Percentiles rank a stretch among this genome's conserved stretches.
These are phyloP conservation scores for Steinernema hermaphroditum DNA, from an alignment of 2,888 invertebrate species.

Conservation along the genomic window DNA sequence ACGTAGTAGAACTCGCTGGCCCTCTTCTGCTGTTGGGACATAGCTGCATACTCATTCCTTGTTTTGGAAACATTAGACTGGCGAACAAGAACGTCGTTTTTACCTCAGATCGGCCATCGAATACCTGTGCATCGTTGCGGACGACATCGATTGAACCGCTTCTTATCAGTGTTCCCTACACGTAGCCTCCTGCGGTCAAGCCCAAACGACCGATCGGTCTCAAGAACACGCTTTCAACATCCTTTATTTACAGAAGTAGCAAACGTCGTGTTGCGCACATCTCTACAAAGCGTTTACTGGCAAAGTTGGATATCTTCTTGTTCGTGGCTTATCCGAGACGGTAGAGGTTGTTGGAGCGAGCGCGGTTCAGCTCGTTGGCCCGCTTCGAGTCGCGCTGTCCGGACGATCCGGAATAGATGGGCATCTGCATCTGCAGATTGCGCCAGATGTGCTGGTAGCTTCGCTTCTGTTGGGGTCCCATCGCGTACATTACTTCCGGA, in stretches of 20 bases:
- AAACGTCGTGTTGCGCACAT: neutral
- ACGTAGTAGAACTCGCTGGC: conserved; percentile 23
- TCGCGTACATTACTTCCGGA: conserved; percentile 20
- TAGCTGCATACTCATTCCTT: conserved; percentile 22
- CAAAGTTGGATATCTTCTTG: neutral
- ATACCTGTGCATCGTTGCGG: neutral
- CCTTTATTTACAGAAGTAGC: conserved; percentile 20
- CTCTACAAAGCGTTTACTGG: neutral
- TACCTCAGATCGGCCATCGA: conserved; percentile 23
- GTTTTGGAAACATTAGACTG: neutral
- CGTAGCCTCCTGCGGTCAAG: neutral
- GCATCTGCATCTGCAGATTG: conserved; percentile 49
- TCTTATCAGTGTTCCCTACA: neutral
- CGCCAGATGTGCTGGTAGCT: conserved; percentile 55
- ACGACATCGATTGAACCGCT: neutral
- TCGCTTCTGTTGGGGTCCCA: conserved; percentile 43
- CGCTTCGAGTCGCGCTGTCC: conserved; percentile 40
- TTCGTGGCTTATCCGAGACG: conserved; percentile 45
- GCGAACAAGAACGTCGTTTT: no score
- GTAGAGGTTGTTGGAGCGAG: conserved; percentile 54
- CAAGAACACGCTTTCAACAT: conserved; percentile 10
- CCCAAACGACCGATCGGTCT: neutral
- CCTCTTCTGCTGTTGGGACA: conserved; percentile 2
- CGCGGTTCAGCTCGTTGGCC: conserved; percentile 47
- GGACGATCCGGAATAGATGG: conserved; percentile 29